Percentiles rank a stretch among this genome's conserved stretches.
Evolutionary conservation across 1,140 invertebrate species (phyloP).

Genomic region (Temnothorax longispinosus): DNA sequence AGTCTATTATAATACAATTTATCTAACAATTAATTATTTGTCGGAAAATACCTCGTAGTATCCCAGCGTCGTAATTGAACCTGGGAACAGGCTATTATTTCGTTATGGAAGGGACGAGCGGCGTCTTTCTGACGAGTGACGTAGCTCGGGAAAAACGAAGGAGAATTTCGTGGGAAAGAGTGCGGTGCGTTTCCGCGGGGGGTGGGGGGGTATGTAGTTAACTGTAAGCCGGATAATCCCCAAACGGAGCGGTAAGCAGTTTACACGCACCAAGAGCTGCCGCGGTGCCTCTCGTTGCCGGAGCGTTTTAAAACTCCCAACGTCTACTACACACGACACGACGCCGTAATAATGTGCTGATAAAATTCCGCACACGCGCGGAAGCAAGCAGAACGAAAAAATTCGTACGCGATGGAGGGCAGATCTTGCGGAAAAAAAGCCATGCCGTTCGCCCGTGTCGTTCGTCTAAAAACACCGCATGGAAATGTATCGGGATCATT

Average conservation of each 20-base stretch:
- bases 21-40: not conserved
- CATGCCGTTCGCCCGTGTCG: not conserved
- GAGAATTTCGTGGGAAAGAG: constrained; percentile 6
- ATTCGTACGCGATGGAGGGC: not conserved
- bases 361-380: constrained; percentile 33
- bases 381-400: constrained; percentile 9
- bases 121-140: not conserved
- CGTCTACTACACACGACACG: constrained; percentile 4
- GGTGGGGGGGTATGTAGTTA: constrained; percentile 53
- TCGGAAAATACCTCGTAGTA: not conserved
- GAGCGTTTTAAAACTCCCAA: constrained; percentile 47
- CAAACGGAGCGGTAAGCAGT: constrained; percentile 61
- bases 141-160: not conserved
- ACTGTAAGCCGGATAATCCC: constrained; percentile 63
- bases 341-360: constrained; percentile 44
- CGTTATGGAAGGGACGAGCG: not conserved
- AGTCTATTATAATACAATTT: not conserved
- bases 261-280: constrained; percentile 51
- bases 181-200: constrained; percentile 23
- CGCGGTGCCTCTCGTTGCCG: constrained; percentile 4
- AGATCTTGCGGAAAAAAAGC: constrained; percentile 13
- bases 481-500: not conserved
- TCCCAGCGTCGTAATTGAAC: not conserved
- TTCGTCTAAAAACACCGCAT: not conserved
- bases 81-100: not conserved